Evolutionary conservation across 2,113 vertebrate genomes (phyloP).

Genomic region (Sakesphorus luctuosus): DNA sequence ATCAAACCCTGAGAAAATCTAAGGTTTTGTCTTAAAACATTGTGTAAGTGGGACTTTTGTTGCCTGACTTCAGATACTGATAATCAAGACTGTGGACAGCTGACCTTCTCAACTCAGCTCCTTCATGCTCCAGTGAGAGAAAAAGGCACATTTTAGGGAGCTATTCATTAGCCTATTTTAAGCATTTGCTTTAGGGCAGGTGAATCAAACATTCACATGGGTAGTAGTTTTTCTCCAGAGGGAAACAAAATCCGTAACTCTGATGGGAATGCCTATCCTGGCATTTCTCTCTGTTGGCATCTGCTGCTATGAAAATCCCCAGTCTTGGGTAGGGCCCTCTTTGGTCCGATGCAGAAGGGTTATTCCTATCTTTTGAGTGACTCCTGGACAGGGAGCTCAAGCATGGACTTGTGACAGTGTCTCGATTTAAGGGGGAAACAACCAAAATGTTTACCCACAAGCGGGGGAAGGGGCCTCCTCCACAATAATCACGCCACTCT

Average conservation of each 20-base stretch:
- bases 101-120: not conserved
- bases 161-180: constrained; percentile 28
- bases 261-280: not conserved
- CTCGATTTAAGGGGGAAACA: too few species aligned
- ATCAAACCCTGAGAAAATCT: not conserved
- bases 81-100: not conserved
- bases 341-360: not conserved
- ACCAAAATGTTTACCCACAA: too few species aligned
- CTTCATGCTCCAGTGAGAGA: not conserved
- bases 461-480: too few species aligned
- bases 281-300: not conserved
- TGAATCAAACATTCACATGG: not conserved
- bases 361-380: not conserved
- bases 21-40: not conserved
- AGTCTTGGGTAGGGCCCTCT: not conserved
- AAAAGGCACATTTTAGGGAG: not conserved
- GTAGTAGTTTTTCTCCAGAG: not conserved
- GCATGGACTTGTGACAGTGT: not conserved
- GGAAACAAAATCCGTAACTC: not conserved
- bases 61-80: not conserved
- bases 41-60: not conserved
- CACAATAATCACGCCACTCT: too few species aligned
- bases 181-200: not conserved
- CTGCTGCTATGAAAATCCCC: not conserved
- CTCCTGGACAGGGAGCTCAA: not conserved